Percentiles rank a stretch among this genome's conserved stretches.
Conservation (phyloP, 2,113 vertebrate species). For the Struthio camelus region DNA sequence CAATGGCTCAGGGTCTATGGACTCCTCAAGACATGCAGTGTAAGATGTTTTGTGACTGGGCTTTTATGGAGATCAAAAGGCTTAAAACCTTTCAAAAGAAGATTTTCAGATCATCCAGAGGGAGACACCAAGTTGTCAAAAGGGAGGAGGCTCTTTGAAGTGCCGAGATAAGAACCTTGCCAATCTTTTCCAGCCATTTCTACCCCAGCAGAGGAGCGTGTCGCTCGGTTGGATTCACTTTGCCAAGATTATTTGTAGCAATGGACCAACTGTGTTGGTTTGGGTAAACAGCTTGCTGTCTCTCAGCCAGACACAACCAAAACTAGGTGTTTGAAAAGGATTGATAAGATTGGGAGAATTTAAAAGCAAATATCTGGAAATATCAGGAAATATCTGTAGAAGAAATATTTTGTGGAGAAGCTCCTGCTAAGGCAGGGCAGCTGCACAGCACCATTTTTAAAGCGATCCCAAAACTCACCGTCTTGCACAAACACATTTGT, state of each 20-base stretch:
- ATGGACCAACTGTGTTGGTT: background rate
- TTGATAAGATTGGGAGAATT: background rate
- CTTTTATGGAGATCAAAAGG: conserved; percentile 55
- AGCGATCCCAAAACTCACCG: background rate
- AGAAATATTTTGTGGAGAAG: background rate
- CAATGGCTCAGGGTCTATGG: background rate
- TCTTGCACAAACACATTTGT: background rate
- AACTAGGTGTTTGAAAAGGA: background rate
- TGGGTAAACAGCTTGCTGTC: background rate
- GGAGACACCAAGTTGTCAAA: conserved; percentile 54
- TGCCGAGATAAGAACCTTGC: conserved; percentile 67
- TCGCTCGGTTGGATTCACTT: background rate
- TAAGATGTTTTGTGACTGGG: conserved; percentile 8
- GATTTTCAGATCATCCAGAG: conserved; percentile 12
- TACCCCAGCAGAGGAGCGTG: background rate
- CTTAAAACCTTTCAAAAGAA: conserved; percentile 37
- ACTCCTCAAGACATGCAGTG: conserved; percentile 10
- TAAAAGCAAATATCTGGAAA: background rate
- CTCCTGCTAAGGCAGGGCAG: background rate
- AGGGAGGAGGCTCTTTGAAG: conserved; percentile 68
- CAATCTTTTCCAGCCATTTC: conserved; percentile 18
- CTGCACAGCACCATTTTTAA: background rate
- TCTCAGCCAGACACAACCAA: background rate
- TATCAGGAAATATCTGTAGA: background rate
- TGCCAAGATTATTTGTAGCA: fast-evolving